Percentiles rank a stretch among this genome's conserved stretches.
Conservation (phyloP, 2,797 vertebrate species). For the Nasua narica region DNA sequence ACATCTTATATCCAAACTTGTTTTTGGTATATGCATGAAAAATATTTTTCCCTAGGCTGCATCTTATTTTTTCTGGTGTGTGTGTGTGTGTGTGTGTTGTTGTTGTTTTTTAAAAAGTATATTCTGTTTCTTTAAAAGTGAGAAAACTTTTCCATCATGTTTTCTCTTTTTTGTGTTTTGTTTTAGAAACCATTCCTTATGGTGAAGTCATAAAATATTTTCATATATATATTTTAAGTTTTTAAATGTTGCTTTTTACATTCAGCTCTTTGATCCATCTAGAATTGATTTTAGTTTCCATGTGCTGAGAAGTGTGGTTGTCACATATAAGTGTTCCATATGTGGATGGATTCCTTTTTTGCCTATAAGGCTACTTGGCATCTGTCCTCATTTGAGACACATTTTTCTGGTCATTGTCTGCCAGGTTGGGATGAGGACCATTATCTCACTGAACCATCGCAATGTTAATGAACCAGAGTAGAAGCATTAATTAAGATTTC, state of each 20-base stretch:
- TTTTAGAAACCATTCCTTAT: not conserved
- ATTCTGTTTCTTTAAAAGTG: not conserved
- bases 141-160: not conserved
- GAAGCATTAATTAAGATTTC: conserved; percentile 23
- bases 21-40: not conserved
- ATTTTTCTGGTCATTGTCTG: not conserved
- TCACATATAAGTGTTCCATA: not conserved
- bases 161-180: not conserved
- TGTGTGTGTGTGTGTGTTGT: not conserved
- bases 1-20: not conserved
- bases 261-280: not conserved
- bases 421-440: not conserved
- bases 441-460: not conserved
- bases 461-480: not conserved
- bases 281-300: not conserved
- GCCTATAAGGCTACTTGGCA: not conserved
- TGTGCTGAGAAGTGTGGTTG: not conserved
- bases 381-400: not conserved
- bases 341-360: not conserved
- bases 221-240: not conserved
- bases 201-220: not conserved
- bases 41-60: not conserved
- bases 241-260: not conserved
- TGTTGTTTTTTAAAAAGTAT: not conserved
- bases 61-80: not conserved